Base-by-base conservation (phyloP, 2,888 invertebrate genomes). In the Aphidius colemani region DNA sequence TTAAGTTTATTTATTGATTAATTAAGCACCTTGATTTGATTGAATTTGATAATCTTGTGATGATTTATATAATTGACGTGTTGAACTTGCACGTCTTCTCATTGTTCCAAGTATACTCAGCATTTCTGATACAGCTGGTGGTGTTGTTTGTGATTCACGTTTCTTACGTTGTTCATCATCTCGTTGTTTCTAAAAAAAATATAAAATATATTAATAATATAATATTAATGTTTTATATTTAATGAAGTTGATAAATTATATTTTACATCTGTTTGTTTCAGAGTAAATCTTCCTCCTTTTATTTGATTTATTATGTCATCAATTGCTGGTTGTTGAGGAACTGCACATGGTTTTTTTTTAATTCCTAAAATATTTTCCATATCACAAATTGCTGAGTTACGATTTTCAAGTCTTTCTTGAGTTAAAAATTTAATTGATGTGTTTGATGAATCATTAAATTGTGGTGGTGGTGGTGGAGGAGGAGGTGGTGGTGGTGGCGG, bases 281-380 rank as follows among this genome's bases (percentile, higher is more conserved):
- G 82, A 0, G 89, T 90, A 81, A 91, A 91, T 72, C 89, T 87
- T 45, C 91, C 91, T 13, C 90, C 89, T 79, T 91, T 91, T 58
- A 91, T 90, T 76, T 90, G 90, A 78, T 90, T 90, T 10, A 91
- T 90, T 69, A 91, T 89, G 13, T 90, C 90, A 75, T 90, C 90
- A 70, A 91, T 90, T 1, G 89, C 90, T 81, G 86, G 87, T 73
- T 86, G 86, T 69, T 85, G 84, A 53, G 86, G 84, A 70, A 86
- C 86, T 70, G 84, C 85, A 55, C 88, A 74, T 0, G 86, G 84
- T 57, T 84, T 85, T 39, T 86, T 86, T 41, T 86, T 85, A 11
- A 85, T 85, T 0, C 87, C 86, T 53, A 88, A 75, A 82, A 88
- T 83, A 56, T 85, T 85, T 7, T 88, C 88, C 87, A 88, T 88